Evolutionary conservation across 2,113 vertebrate genomes (phyloP), one percentile per base, ranked within the genome.

Genomic region (Psilopogon haemacephalus): DNA sequence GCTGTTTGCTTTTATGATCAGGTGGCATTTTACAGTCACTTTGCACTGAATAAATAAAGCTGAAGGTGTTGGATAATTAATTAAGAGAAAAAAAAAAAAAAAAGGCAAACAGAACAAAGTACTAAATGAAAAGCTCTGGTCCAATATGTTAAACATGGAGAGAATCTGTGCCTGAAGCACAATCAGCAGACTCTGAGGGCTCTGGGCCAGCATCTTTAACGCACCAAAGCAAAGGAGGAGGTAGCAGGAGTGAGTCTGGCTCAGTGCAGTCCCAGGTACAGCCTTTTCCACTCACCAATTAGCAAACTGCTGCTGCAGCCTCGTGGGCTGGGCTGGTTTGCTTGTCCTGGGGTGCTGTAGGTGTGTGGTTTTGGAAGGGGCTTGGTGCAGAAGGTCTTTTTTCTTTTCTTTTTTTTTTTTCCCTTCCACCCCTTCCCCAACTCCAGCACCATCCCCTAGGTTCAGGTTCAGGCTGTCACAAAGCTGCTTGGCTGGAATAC

Each of bases 401-500:
- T 72, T 50, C 18, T 9, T n/a, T n/a, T n/a, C n/a, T n/a, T n/a
- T n/a, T n/a, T n/a, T n/a, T n/a, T n/a, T n/a, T n/a, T n/a, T n/a
- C n/a, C n/a, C n/a, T n/a, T n/a, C n/a, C n/a, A n/a, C 27, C 26
- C 52, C 54, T 89, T 84, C 33, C 72, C 35, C 32, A 50, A 44
- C 74, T 80, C 85, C 77, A 75, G 89, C 74, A 27, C 44, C 0
- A 0, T 74, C 52, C 70, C 84, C 79, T 88, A 44, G 69, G 74
- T 77, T 86, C 3, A 24, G 71, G 86, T 93, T 90, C 60, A 87
- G 92, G 71, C 94, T 74, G 91, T 96, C 95, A 78, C 86, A 80
- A 76, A 96, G 94, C 79, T 95, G 91, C 96, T 97, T 97, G 97
- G 97, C 97, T 97, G 87, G 95, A 95, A 95, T 89, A 95, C 96